phyloP scores from a whole-genome alignment of 1,140 invertebrate species.

The Drosophila elegans region DNA sequence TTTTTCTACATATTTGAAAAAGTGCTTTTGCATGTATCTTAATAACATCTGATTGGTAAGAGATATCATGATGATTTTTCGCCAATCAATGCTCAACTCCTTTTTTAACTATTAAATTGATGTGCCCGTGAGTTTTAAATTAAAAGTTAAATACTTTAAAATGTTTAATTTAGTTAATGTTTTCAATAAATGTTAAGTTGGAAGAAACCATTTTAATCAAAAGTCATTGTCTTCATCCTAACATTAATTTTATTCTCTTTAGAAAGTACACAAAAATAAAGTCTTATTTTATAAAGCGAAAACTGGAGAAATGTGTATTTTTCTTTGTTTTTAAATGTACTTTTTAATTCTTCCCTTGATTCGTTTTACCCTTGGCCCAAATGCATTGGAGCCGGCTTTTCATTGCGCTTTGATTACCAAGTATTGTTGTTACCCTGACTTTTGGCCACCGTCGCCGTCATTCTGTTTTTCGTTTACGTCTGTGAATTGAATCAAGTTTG shows the following conservation, averaged over 20 bases:
- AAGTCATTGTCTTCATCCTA: background rate
- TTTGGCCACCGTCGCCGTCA: conserved; percentile 60
- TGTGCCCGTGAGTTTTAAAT: too few species aligned
- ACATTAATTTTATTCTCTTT: background rate
- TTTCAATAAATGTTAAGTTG: too few species aligned
- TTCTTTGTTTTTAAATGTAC: background rate
- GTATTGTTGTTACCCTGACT: conserved; percentile 38
- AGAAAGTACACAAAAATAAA: background rate
- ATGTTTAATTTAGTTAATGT: background rate
- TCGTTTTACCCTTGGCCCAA: conserved; percentile 25
- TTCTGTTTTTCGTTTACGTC: conserved; percentile 77
- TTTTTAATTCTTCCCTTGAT: background rate
- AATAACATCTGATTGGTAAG: too few species aligned
- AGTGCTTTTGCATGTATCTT: too few species aligned
- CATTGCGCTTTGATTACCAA: conserved; percentile 64
- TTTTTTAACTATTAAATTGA: too few species aligned
- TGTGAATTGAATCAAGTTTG: conserved; percentile 77
- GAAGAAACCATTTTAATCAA: background rate
- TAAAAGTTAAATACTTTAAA: too few species aligned
- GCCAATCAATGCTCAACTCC: too few species aligned
- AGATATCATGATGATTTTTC: too few species aligned
- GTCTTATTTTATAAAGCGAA: background rate
- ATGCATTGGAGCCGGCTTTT: conserved; percentile 42
- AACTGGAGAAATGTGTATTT: too few species aligned
- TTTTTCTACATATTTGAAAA: too few species aligned